Percentiles rank a stretch among this genome's conserved stretches.
These are phyloP conservation scores for Acrobasis consociella DNA, from an alignment of 2,888 invertebrate species.

Conservation along the genomic window DNA sequence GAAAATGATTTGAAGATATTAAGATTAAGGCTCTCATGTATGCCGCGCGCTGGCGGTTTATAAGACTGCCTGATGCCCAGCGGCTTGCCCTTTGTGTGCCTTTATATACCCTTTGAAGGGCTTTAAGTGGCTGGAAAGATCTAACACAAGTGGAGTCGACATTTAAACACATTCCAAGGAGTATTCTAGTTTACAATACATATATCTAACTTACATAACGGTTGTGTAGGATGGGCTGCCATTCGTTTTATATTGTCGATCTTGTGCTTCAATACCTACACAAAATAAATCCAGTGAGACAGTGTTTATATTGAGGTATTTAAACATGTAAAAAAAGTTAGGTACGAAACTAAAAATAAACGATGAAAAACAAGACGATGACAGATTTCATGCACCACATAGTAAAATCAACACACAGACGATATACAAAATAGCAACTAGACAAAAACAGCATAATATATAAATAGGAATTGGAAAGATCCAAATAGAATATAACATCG, in stretches of 20 bases:
- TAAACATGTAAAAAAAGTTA: constrained; percentile 30
- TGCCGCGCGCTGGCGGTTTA: too few species aligned
- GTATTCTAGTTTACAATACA: neutral
- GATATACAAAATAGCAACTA: constrained; percentile 50
- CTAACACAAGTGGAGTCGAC: too few species aligned
- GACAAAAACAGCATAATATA: constrained; percentile 41
- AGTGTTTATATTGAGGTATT: constrained; percentile 20
- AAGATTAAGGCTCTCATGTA: too few species aligned
- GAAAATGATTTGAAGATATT: too few species aligned
- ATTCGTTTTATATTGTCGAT: constrained; percentile 97
- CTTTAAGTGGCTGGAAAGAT: too few species aligned
- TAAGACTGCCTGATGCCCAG: too few species aligned
- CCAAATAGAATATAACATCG: constrained; percentile 31
- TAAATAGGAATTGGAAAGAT: constrained; percentile 41
- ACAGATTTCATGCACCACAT: constrained; percentile 46
- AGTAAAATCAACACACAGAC: constrained; percentile 43
- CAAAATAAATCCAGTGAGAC: constrained; percentile 39
- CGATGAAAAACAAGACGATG: constrained; percentile 31
- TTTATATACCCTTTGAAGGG: too few species aligned
- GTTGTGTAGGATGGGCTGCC: constrained; percentile 97
- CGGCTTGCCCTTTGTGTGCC: too few species aligned
- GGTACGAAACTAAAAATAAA: constrained; percentile 39
- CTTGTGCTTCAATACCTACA: constrained; percentile 95
- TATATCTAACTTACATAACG: constrained; percentile 91
- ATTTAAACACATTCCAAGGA: too few species aligned